phyloP scores from a whole-genome alignment of 2,888 invertebrate genomes.

The Morpho helenor region DNA sequence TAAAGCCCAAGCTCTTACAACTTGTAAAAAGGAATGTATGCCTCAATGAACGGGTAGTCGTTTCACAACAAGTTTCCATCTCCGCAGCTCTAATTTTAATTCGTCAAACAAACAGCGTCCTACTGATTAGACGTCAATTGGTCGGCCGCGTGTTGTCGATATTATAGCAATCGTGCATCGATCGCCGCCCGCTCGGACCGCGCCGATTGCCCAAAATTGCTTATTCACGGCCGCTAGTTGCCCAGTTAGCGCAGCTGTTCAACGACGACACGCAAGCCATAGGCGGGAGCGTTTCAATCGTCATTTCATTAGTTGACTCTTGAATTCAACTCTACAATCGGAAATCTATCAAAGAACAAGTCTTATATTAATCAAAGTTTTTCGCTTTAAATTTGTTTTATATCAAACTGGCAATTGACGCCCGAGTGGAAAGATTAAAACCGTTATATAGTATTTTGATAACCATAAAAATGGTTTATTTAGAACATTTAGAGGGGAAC shows the following conservation, averaged over 20 bases:
- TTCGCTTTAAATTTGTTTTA: no score
- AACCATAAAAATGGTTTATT: no score
- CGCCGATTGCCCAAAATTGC: conserved; percentile 56
- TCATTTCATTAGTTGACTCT: neutral
- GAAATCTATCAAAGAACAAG: neutral
- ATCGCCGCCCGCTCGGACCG: conserved; percentile 27
- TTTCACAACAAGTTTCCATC: neutral
- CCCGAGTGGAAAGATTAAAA: no score
- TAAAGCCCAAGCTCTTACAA: no score
- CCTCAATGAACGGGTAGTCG: no score
- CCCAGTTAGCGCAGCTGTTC: conserved; percentile 57
- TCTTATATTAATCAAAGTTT: no score
- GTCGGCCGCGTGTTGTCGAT: conserved; percentile 30
- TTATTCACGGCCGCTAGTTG: conserved; percentile 73
- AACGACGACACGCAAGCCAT: conserved; percentile 9
- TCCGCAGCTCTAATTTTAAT: conserved; percentile 28
- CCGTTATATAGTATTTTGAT: no score
- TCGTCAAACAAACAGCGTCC: conserved; percentile 32
- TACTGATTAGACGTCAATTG: conserved; percentile 35
- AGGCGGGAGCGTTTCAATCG: conserved; percentile 13
- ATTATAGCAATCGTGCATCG: conserved; percentile 34
- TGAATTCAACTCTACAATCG: neutral
- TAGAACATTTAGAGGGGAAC: no score
- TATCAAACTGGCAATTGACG: no score
- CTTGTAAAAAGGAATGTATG: no score